Evolutionary conservation across 2,797 vertebrate genomes (phyloP), one percentile per base, ranked within the genome.

Genomic region (Amblyraja radiata): DNA sequence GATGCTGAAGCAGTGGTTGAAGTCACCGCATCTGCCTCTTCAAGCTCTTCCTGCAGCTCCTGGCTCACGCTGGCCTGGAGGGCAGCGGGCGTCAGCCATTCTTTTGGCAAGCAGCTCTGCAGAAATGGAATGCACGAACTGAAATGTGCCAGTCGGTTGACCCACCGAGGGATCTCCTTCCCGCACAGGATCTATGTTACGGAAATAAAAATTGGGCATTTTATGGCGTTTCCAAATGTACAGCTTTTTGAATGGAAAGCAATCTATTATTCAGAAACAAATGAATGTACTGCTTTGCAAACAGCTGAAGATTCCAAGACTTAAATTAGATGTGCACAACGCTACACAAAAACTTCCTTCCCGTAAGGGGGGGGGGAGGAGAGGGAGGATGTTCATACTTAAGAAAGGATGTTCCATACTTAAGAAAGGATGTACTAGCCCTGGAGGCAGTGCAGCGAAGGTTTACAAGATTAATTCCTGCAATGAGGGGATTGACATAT

Each of bases 41-140:
- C 97, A 94, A 97, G 97, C 93, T 96, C 98, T 3, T 97, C 97
- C 0, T 98, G 98, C 25, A 99, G 98, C 96, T 99, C 99, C 95
- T 99, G 98, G 96, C 98, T 99, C 93, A 99, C 98, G 13, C 98
- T 99, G 92, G 98, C 98, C 96, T 99, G 99, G 95, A 99, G 97
- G 93, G 99, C 98, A 0, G 98, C 98, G 0, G 99, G 99, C 1
- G 99, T 99, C 91, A 99, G 97, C 99, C 98, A 99, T 97, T 99
- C 98, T 96, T 98, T 99, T 0, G 99, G 99, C 96, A 99, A 97
- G 95, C 98, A 99, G 96, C 98, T 99, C 97, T 99, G 99, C 39
- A 99, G 98, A 95, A 99, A 99, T 2, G 99, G 98, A 94, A 99
- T 99, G 46, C 99, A 99, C 93, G 99, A 99, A 96, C 99, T 99